phyloP scores from a whole-genome alignment of 2,888 invertebrate genomes.

The Papilio elwesi region DNA sequence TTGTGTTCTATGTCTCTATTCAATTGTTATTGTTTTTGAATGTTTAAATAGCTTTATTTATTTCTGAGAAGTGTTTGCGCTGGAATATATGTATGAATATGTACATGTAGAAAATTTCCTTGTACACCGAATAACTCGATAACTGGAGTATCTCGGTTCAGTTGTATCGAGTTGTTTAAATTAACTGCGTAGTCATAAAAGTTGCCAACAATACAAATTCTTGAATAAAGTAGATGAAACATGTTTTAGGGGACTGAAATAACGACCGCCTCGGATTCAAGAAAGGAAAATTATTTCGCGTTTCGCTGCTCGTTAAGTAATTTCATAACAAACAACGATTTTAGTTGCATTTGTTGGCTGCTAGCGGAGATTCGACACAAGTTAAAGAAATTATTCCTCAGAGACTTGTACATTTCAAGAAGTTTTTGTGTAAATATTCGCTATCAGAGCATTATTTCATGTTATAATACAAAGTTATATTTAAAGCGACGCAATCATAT shows the following conservation, averaged over 20 bases:
- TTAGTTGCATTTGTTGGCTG: conserved; percentile 20
- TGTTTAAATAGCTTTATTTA: too few species aligned
- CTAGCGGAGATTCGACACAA: neutral
- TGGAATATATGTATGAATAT: neutral
- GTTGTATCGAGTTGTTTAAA: conserved; percentile 11
- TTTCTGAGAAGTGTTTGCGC: too few species aligned
- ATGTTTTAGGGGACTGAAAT: conserved; percentile 22
- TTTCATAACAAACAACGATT: conserved; percentile 30
- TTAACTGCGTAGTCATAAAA: conserved; percentile 18
- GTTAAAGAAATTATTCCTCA: neutral
- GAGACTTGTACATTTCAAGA: too few species aligned
- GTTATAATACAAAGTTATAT: too few species aligned
- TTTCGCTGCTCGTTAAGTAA: conserved; percentile 25
- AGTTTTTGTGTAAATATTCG: too few species aligned
- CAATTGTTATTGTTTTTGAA: too few species aligned
- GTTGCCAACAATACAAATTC: conserved; percentile 27
- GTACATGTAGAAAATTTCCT: neutral
- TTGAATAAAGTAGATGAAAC: conserved; percentile 27
- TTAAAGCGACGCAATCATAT: too few species aligned
- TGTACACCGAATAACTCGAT: neutral
- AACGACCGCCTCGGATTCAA: conserved; percentile 22
- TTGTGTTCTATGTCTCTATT: too few species aligned
- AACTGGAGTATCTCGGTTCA: neutral
- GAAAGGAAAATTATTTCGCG: conserved; percentile 28
- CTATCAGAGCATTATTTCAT: too few species aligned